Percentiles rank a stretch among this genome's conserved stretches.
Conservation (phyloP, 1,140 invertebrate genomes). For the Laupala kohalensis region DNA sequence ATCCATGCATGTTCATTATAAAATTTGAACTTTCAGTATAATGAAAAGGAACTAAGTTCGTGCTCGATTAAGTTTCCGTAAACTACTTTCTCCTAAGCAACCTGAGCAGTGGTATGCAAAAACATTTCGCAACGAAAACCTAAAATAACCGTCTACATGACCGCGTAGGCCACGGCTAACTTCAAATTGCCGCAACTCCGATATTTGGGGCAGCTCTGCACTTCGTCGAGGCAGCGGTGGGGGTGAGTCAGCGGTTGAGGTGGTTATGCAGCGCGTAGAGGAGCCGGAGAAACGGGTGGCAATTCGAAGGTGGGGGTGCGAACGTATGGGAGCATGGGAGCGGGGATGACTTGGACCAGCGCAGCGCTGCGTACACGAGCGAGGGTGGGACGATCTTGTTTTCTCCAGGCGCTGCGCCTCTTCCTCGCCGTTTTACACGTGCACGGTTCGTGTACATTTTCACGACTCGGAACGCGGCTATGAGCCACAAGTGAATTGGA, state of each 20-base stretch:
- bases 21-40: too few species aligned
- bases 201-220: neutral
- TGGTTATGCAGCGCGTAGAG: neutral
- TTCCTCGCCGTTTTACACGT: neutral
- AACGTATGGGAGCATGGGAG: neutral
- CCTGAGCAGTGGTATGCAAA: neutral
- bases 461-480: neutral
- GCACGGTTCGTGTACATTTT: neutral
- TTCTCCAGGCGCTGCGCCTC: neutral
- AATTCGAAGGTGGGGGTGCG: too few species aligned
- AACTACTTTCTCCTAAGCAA: too few species aligned
- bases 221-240: neutral
- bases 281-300: too few species aligned
- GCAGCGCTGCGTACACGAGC: too few species aligned
- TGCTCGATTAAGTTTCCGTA: too few species aligned
- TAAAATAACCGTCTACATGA: neutral
- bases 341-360: neutral
- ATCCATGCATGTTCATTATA: too few species aligned
- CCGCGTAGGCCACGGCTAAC: neutral
- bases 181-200: neutral
- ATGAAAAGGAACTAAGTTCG: too few species aligned
- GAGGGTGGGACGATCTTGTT: neutral
- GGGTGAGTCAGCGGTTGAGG: neutral
- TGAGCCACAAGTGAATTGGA: neutral
- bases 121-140: neutral